A percentile compares a stretch with the other conserved stretches of the same genome.
Conservation (phyloP, 1,140 invertebrate species). For the Danaus plexippus region DNA sequence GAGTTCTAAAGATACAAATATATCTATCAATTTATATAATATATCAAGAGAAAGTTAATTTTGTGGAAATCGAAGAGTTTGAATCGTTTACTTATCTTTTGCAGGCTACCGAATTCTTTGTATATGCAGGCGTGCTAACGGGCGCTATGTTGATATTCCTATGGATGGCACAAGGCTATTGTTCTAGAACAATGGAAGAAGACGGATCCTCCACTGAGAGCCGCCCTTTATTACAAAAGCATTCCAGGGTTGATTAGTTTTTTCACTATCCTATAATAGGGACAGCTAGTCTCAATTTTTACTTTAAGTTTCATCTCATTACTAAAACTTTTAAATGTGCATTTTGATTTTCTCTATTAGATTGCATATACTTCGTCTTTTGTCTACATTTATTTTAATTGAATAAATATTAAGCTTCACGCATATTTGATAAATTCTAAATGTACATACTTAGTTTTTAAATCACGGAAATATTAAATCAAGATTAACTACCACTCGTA, state of each 20-base stretch:
- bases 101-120: constrained; percentile 58
- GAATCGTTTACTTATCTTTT: constrained; percentile 5
- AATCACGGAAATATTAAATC: too few species aligned
- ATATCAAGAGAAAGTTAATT: too few species aligned
- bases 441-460: too few species aligned
- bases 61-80: not conserved
- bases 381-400: too few species aligned
- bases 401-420: too few species aligned
- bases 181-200: constrained; percentile 41
- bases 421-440: too few species aligned
- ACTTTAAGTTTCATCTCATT: too few species aligned
- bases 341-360: too few species aligned
- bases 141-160: constrained; percentile 55
- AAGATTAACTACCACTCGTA: too few species aligned
- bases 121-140: constrained; percentile 44
- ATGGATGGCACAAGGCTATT: constrained; percentile 46
- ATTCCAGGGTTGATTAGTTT: constrained; percentile 40
- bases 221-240: constrained; percentile 42
- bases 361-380: too few species aligned
- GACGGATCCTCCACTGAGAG: constrained; percentile 58
- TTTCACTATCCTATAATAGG: not conserved
- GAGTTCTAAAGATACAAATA: constrained; percentile 22
- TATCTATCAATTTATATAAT: not conserved
- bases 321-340: too few species aligned
- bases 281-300: too few species aligned